Evolutionary conservation across 64 coral and sea anemone species (phyloP).

Genomic region (Acropora yongei): DNA sequence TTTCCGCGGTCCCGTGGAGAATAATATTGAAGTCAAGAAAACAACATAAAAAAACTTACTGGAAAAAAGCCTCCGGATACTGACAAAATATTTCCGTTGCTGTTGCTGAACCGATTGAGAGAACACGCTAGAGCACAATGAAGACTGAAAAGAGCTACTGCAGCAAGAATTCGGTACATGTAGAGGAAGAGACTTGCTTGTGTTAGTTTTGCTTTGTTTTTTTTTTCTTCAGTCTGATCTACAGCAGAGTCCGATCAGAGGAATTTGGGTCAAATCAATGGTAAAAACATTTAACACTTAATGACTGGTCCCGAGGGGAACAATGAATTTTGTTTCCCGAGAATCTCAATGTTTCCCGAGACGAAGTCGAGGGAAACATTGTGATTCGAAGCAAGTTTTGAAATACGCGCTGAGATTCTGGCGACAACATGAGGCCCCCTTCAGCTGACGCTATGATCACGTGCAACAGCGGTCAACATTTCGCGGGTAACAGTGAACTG

Average conservation of each 20-base stretch:
- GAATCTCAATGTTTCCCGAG: too few species aligned
- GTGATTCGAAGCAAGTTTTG: too few species aligned
- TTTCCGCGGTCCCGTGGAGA: background rate
- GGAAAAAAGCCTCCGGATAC: background rate
- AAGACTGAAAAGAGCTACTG: conserved; percentile 4
- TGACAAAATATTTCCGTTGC: conserved; percentile 20
- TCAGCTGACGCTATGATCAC: too few species aligned
- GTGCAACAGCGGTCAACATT: too few species aligned
- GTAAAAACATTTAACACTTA: conserved; percentile 19
- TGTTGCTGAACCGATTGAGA: background rate
- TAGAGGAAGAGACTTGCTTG: conserved; percentile 18
- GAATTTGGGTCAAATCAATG: conserved; percentile 17
- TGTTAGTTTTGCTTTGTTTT: too few species aligned
- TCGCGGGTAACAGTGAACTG: too few species aligned
- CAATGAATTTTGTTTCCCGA: too few species aligned
- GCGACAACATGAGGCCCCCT: too few species aligned
- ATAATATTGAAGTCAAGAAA: background rate
- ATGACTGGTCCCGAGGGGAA: too few species aligned
- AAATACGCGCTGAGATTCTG: too few species aligned
- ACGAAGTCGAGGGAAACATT: too few species aligned
- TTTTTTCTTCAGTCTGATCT: conserved; percentile 18
- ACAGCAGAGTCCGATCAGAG: background rate
- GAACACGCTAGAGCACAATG: background rate
- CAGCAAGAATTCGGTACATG: conserved; percentile 14
- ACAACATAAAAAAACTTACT: background rate